Conservation (phyloP, 2,797 vertebrate genomes). For the Cottoperca gobio region DNA sequence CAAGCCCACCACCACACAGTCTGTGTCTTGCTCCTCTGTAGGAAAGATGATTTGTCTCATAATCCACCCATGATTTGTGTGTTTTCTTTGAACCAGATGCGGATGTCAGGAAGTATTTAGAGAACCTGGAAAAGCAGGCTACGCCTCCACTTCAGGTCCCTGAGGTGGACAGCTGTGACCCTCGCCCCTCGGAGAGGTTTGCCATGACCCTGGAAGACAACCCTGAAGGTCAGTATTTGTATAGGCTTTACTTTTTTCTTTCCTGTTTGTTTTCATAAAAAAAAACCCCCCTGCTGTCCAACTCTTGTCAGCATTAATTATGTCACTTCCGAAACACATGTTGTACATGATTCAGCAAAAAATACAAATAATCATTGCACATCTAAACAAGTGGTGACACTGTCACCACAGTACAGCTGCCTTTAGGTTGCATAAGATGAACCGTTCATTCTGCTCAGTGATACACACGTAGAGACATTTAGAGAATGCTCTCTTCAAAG, state of each 20-base stretch:
- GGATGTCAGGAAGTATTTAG: conserved; percentile 87
- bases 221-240: conserved; percentile 81
- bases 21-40: no score
- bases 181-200: conserved; percentile 72
- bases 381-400: background rate
- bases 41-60: no score
- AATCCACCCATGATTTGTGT: background rate
- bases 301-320: background rate
- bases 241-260: background rate
- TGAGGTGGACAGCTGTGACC: conserved; percentile 91
- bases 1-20: no score
- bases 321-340: no score
- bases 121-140: conserved; percentile 69
- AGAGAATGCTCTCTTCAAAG: no score
- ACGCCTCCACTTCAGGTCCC: conserved; percentile 91
- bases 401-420: no score
- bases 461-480: no score
- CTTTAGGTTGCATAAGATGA: no score
- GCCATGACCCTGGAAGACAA: conserved; percentile 90
- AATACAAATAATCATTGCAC: background rate
- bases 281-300: background rate
- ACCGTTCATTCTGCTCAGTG: no score
- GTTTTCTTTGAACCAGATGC: conserved; percentile 80
- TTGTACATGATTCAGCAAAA: no score
- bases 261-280: background rate